phyloP scores from a whole-genome alignment of 1,140 invertebrate genomes.

The Lamellibrachia luymesi region DNA sequence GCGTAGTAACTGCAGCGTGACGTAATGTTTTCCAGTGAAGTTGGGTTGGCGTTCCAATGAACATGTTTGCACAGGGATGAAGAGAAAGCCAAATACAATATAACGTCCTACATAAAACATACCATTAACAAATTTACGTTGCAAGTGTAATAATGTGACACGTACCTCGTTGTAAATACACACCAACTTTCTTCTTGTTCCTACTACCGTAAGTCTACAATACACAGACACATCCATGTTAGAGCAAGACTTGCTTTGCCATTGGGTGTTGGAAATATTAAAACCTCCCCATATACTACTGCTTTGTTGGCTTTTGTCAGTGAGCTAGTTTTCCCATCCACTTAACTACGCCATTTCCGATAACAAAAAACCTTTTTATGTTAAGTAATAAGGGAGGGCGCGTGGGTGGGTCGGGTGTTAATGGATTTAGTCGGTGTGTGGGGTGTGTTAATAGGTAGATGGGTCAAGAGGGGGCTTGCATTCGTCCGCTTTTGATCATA shows the following conservation, averaged over 20 bases:
- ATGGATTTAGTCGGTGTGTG: no score
- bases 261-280: not conserved
- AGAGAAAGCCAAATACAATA: no score
- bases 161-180: slow-evolving; percentile 28
- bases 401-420: no score
- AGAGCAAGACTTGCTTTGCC: not conserved
- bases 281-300: not conserved
- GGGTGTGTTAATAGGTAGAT: no score
- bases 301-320: not conserved
- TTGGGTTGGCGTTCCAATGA: no score
- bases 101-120: no score
- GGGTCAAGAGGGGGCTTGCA: no score
- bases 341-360: not conserved
- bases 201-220: slow-evolving; percentile 24
- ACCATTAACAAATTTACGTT: no score
- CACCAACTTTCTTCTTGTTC: slow-evolving; percentile 37
- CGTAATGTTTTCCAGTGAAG: not conserved
- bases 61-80: no score
- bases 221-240: not conserved
- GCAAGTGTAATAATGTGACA: not conserved
- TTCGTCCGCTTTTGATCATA: no score
- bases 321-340: not conserved
- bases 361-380: no score
- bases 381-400: no score
- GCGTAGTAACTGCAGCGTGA: not conserved